Conservation (phyloP, 1,140 invertebrate species). For the Rhopalosiphum maidis region DNA sequence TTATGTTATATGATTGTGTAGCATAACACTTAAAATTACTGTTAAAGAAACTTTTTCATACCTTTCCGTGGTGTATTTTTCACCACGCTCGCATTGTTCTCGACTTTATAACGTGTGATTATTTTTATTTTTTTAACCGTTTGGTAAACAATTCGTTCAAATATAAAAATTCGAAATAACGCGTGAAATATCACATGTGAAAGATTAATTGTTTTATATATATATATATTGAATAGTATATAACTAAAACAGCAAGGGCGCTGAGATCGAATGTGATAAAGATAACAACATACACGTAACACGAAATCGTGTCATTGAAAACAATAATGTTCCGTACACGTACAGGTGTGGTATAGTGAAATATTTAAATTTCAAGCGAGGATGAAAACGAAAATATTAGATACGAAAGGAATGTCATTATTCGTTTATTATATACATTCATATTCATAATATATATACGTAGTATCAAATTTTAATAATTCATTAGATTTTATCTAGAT, state of each 20-base stretch:
- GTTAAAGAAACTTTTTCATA: constrained; percentile 10
- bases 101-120: neutral
- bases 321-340: neutral
- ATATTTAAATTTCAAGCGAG: neutral
- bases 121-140: neutral
- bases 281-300: neutral
- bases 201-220: too few relatives aligned
- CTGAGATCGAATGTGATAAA: neutral
- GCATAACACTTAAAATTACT: neutral
- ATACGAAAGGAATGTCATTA: neutral
- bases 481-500: neutral
- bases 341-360: neutral
- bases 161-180: neutral
- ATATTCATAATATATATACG: neutral
- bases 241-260: neutral
- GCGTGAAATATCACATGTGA: too few relatives aligned
- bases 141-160: neutral
- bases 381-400: neutral
- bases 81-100: neutral
- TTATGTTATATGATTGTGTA: neutral
- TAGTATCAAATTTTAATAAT: neutral
- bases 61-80: too few relatives aligned
- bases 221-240: neutral
- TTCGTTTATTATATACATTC: neutral
- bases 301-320: neutral